These are phyloP conservation scores for Chironomus riparius DNA, from an alignment of 2,888 invertebrate genomes.

Conservation along the genomic window DNA sequence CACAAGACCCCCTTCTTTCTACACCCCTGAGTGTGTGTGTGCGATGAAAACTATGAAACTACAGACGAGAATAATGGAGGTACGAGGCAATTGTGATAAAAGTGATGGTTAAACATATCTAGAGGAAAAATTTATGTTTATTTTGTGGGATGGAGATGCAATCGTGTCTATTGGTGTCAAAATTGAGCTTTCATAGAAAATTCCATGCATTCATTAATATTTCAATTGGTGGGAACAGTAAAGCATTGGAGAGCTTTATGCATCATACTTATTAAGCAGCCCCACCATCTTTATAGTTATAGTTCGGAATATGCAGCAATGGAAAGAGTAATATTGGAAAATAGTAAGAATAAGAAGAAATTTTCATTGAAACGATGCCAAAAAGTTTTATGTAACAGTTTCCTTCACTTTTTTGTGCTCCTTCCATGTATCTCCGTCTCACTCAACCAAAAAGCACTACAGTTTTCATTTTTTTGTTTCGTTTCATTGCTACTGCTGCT, in stretches of 20 bases:
- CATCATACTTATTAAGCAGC: not conserved
- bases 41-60: not conserved
- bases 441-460: not conserved
- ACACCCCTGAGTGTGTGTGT: too few species aligned
- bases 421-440: not conserved
- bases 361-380: slow-evolving; percentile 17
- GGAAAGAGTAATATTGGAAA: not conserved
- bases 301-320: not conserved
- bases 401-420: not conserved
- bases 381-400: slow-evolving; percentile 21
- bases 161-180: not conserved
- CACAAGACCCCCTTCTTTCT: too few species aligned
- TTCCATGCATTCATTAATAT: slow-evolving; percentile 12
- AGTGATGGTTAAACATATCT: too few species aligned
- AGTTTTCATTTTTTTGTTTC: not conserved
- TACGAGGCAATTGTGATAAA: not conserved
- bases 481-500: not conserved
- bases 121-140: not conserved
- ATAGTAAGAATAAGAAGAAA: slow-evolving; percentile 5
- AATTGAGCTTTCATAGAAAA: slow-evolving; percentile 12
- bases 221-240: not conserved
- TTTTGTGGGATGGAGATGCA: too few species aligned
- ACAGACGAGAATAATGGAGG: not conserved
- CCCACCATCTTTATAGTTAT: not conserved
- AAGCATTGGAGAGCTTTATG: not conserved